Conservation (phyloP, 2,797 vertebrate genomes). For the Novumbra hubbsi region DNA sequence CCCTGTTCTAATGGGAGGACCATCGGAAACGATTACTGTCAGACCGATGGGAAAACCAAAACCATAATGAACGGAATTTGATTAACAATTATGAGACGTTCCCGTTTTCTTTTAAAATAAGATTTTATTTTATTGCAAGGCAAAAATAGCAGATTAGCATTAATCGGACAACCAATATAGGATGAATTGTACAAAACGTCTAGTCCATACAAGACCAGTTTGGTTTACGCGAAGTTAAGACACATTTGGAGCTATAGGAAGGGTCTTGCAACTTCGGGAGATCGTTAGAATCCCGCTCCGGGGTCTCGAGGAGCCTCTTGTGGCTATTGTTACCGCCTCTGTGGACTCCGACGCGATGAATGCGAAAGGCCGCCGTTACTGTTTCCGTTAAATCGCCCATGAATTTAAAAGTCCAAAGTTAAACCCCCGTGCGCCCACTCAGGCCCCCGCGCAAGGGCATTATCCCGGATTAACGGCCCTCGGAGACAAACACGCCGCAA, state of each 20-base stretch:
- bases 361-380: constrained; percentile 71
- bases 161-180: background rate
- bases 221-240: background rate
- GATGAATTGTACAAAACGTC: background rate
- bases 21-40: constrained; percentile 61
- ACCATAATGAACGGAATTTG: constrained; percentile 45
- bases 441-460: constrained; percentile 50
- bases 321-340: constrained; percentile 35
- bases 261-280: background rate
- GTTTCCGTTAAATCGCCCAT: constrained; percentile 73
- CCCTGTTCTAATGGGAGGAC: constrained; percentile 41
- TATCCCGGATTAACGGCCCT: constrained; percentile 74
- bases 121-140: constrained; percentile 42
- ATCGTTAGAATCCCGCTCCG: constrained; percentile 26
- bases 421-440: constrained; percentile 58
- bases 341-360: constrained; percentile 76
- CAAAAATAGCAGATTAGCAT: constrained; percentile 28
- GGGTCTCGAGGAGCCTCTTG: constrained; percentile 9
- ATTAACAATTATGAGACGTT: constrained; percentile 32
- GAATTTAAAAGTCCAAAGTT: constrained; percentile 77
- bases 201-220: background rate
- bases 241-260: background rate
- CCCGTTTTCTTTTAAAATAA: constrained; percentile 39
- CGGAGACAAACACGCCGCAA: constrained; percentile 64
- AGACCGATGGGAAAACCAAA: constrained; percentile 37